Base-by-base conservation (phyloP, 2,113 vertebrate genomes). In the Sebastes schlegelii region DNA sequence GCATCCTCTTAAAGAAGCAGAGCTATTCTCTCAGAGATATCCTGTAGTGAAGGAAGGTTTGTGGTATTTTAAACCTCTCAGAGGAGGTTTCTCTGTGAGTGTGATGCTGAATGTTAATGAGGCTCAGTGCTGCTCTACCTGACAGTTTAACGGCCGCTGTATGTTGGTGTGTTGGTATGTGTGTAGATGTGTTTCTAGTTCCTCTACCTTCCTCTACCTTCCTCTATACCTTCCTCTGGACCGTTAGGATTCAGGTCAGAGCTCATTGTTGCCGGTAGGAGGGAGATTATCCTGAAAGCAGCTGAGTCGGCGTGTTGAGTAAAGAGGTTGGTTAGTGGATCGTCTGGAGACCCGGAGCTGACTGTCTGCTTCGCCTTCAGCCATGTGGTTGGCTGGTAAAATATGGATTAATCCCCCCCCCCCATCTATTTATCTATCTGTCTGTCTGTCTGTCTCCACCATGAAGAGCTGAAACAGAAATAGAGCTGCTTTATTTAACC, bases 91-190 rank as follows among this genome's bases (percentile, higher is more conserved):
- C 58, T 76, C 46, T 4, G 12, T 14, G 17, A 45, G 23, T 76
- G 66, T 57, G 40, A 84, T 78, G 79, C 74, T 68, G 86, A 89
- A 92, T 89, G 80, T 73, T 88, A 91, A 91, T 87, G 86, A 85
- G 83, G 45, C 77, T 70, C 46, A 2, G n/a, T 40, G 66, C 70
- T 74, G 60, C 67, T 67, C 68, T 40, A 68, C 80, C 79, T 88
- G 83, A 79, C 87, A 85, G 81, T 63, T 49, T n/a, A 34, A 77
- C 23, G 1, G 64, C 58, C 8, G 51, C 23, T 51, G 70, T 54
- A 17, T 48, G n/a, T 67, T 69, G 66, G 45, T 77, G 54, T 62
- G 62, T 64, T 8, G n/a, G 34, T 49, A 45, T 68, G 73, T 48
- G n/a, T 54, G 77, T 66, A 26, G 48, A 45, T 49, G 0, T 76